Conservation (phyloP, 2,797 vertebrate genomes). For the Arnoldichthys spilopterus region DNA sequence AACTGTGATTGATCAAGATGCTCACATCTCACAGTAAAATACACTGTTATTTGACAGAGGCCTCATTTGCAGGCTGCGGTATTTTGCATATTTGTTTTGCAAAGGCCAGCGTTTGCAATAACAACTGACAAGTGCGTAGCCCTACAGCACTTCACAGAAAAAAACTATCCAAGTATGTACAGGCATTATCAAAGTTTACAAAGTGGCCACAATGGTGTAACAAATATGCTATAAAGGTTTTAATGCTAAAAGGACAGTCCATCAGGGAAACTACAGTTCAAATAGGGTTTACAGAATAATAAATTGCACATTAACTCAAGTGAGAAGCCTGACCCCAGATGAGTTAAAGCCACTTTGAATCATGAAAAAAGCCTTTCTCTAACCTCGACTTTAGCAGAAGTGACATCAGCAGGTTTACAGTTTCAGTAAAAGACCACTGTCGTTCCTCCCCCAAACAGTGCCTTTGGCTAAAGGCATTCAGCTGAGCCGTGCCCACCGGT, state of each 20-base stretch:
- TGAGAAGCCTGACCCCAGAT: constrained; percentile 45
- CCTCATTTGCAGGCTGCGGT: not conserved
- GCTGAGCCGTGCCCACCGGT: constrained; percentile 5
- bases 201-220: constrained; percentile 12
- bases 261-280: constrained; percentile 13
- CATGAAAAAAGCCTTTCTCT: constrained; percentile 49
- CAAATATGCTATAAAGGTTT: constrained; percentile 3
- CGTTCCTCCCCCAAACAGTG: constrained; percentile 11
- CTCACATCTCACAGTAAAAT: not conserved
- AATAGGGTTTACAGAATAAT: constrained; percentile 52
- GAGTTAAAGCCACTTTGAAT: constrained; percentile 54
- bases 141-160: not conserved
- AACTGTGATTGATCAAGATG: not conserved
- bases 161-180: not conserved
- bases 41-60: not conserved
- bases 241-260: constrained; percentile 13
- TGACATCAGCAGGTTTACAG: constrained; percentile 56
- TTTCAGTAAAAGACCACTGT: constrained; percentile 42
- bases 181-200: not conserved
- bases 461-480: not conserved
- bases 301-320: constrained; percentile 53
- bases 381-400: constrained; percentile 46
- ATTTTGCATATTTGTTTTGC: not conserved
- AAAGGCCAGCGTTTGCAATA: not conserved
- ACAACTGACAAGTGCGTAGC: no score